Base-by-base conservation (phyloP, 2,113 vertebrate species). In the Cettia cetti region DNA sequence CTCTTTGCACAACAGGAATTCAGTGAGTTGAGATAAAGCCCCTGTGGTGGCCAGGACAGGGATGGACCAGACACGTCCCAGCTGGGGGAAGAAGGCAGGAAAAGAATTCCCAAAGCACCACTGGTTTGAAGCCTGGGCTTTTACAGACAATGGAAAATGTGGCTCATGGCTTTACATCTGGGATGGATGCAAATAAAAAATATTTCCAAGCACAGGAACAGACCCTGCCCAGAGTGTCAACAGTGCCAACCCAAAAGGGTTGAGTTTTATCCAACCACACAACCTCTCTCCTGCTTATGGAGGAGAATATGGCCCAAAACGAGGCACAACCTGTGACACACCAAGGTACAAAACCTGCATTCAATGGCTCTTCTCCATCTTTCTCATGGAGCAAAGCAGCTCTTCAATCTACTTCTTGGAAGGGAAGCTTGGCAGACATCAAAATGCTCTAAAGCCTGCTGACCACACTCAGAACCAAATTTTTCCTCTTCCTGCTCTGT, bases 21-120 rank as follows among this genome's bases (percentile, higher is more conserved):
- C 47, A n/a, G 26, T 13, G 24, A 53, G 28, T 0, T 76, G 63
- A 71, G 37, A 76, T 18, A 40, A 84, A 89, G 20, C 9, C n/a
- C 26, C 12, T 9, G 13, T 11, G 47, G 13, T 23, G 37, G n/a
- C 13, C 82, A 84, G 39, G 40, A 69, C 8, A 44, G 7, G 33
- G 31, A 33, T 35, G 45, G 27, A 53, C 5, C 37, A 53, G 31
- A 17, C 9, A 8, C 10, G 54, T 35, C 68, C 5, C 3, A 86
- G 37, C 13, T 17, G 0, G 0, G 47, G 49, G 7, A 81, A 84
- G 15, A 8, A 59, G 0, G 11, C 7, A 42, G 14, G 64, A 26
- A 70, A 68, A 50, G 8, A 87, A 78, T 40, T 85, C 17, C 66
- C 81, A 71, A 60, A 79, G 35, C 49, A 71, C 1, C 69, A 5